Evolutionary conservation across 2,797 vertebrate species (phyloP), one percentile per base, ranked within the genome.

Genomic region (Schizopygopsis malacanthus): DNA sequence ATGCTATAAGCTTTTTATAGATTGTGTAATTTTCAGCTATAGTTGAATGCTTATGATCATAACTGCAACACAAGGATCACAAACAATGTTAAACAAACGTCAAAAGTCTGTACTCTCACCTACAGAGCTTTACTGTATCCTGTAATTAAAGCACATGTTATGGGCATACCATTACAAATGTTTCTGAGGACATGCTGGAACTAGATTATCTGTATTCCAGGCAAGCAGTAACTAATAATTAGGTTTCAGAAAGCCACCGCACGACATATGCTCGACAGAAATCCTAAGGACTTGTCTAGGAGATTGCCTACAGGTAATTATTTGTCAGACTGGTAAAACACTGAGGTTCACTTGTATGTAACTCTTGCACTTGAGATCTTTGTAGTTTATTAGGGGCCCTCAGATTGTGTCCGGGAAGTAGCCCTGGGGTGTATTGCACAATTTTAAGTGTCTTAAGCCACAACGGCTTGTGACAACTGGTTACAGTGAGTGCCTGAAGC

Each of bases 191-290:
- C 82, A 76, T 72, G 79, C 61, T 86, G 41, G 47, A 86, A 77
- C 87, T 63, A 71, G 85, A 83, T 87, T 67, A 73, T 41, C 39
- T 71, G 41, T 18, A 75, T 63, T 67, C 4, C 22, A 18, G 10
- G 41, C 72, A 80, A 54, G 45, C 33, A 25, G 33, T 33, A 47
- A 33, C 28, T 77, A 81, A 84, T 61, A 50, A 79, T 39, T 41
- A 56, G 69, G 39, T 63, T 72, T 82, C n/a, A 73, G 69, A 75
- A 83, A 59, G 28, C 50, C 33, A 82, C 22, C 3, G n/a, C 63
- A 56, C 2, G 1, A 78, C 69, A 71, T 69, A 9, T 59, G 16
- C 22, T 28, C 13, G 56, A 54, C 56, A 47, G 83, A 69, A 45
- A 15, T 50, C 83, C 37, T 76, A 37, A 87, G 52, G 59, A 37